phyloP scores from a whole-genome alignment of 1,140 invertebrate genomes.

The Rhopalosiphum maidis region DNA sequence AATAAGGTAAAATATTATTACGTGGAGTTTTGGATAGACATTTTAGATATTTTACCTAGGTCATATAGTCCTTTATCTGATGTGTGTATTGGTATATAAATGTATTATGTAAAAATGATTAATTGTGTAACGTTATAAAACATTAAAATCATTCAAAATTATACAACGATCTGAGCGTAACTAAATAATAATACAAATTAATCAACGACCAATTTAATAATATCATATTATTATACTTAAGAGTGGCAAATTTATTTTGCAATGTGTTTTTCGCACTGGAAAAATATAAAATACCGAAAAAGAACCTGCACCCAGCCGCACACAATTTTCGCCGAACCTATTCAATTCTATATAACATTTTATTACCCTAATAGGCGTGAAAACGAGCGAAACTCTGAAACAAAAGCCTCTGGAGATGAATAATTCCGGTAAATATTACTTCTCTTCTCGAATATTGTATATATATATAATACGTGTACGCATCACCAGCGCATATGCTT shows the following conservation, averaged over 20 bases:
- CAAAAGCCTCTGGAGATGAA: slow-evolving; percentile 51
- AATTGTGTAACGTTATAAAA: background rate
- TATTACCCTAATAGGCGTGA: slow-evolving; percentile 51
- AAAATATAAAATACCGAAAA: background rate
- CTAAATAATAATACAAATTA: background rate
- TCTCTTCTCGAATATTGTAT: background rate
- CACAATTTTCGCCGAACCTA: background rate
- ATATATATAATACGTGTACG: background rate
- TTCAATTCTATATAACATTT: slow-evolving; percentile 43
- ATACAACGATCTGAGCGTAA: background rate
- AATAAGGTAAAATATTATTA: background rate
- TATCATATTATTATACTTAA: background rate
- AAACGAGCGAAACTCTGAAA: slow-evolving; percentile 46
- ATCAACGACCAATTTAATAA: background rate
- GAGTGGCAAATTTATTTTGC: background rate
- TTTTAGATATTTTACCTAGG: background rate
- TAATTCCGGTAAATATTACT: slow-evolving; percentile 46
- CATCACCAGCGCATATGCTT: background rate
- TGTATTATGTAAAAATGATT: background rate
- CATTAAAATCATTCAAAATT: background rate
- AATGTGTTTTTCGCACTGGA: background rate
- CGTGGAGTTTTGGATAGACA: background rate
- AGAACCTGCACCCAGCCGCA: background rate
- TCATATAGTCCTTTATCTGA: background rate
- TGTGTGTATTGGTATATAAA: background rate